A percentile compares a stretch with the other conserved stretches of the same genome.
Conservation (phyloP, 2,797 vertebrate genomes). For the Typhlichthys subterraneus region DNA sequence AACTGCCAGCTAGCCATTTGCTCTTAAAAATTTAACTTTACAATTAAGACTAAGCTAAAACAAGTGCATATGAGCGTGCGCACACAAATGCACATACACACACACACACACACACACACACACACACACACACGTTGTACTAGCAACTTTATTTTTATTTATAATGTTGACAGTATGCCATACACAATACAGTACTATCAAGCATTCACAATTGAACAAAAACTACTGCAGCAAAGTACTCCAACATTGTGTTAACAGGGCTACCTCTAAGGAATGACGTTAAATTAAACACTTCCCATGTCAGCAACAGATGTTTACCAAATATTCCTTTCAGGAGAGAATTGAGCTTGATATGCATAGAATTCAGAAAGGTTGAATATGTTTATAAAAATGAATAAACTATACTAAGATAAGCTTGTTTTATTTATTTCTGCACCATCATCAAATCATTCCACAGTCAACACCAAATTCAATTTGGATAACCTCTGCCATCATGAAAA, state of each 20-base stretch:
- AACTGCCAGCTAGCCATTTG: too few relatives aligned
- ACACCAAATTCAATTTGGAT: background rate
- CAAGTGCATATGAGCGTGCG: too few relatives aligned
- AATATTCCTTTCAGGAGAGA: background rate
- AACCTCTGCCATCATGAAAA: constrained; percentile 5
- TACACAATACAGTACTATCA: too few relatives aligned
- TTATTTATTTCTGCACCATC: background rate
- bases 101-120: too few relatives aligned
- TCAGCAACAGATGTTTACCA: constrained; percentile 2
- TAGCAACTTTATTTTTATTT: too few relatives aligned
- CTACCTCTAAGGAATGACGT: background rate
- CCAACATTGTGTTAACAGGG: background rate
- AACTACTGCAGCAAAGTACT: too few relatives aligned
- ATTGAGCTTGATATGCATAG: background rate
- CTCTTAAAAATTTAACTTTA: too few relatives aligned
- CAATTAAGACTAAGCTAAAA: too few relatives aligned
- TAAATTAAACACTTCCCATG: background rate
- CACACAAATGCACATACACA: too few relatives aligned
- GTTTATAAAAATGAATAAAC: background rate
- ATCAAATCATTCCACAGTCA: background rate
- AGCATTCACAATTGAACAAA: too few relatives aligned
- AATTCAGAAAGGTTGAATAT: constrained; percentile 1
- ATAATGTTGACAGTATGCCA: too few relatives aligned
- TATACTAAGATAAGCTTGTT: background rate
- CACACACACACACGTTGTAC: too few relatives aligned